These are phyloP conservation scores for Lepilemur ruficaudatus DNA, from an alignment of 2,797 vertebrate genomes.

Conservation along the genomic window DNA sequence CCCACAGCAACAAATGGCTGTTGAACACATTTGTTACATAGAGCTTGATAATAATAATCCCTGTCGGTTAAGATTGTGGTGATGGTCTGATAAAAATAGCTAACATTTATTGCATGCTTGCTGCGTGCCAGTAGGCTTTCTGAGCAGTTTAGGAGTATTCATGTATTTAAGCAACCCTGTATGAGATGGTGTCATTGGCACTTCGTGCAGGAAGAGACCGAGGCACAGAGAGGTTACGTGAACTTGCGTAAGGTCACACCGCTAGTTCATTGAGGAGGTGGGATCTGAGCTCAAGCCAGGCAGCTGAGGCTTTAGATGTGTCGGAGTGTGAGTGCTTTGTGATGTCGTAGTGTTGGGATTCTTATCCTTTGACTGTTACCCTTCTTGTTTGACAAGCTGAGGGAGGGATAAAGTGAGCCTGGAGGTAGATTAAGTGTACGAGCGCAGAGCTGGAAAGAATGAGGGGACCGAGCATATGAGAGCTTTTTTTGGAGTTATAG, in stretches of 20 bases:
- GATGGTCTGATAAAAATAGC: background rate
- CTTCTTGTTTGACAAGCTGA: background rate
- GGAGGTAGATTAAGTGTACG: conserved; percentile 73
- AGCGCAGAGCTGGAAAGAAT: conserved; percentile 54
- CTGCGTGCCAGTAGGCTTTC: background rate
- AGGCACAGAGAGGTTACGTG: background rate
- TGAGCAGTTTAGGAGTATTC: background rate
- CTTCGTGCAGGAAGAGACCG: background rate
- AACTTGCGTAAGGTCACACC: background rate
- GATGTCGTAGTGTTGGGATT: background rate
- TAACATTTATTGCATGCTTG: background rate
- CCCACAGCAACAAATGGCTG: background rate
- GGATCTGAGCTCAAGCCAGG: background rate
- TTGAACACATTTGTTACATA: background rate
- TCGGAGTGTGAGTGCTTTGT: background rate
- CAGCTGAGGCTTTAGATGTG: background rate
- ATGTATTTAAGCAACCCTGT: background rate
- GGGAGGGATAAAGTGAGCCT: conserved; percentile 44
- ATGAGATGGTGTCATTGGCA: background rate
- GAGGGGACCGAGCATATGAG: conserved; percentile 8
- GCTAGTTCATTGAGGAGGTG: background rate
- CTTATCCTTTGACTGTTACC: background rate
- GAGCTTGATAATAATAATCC: background rate
- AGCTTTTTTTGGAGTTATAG: conserved; percentile 55
- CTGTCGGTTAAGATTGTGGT: background rate